phyloP scores from a whole-genome alignment of 2,113 vertebrate species.

The Corythoichthys haematopterus region DNA sequence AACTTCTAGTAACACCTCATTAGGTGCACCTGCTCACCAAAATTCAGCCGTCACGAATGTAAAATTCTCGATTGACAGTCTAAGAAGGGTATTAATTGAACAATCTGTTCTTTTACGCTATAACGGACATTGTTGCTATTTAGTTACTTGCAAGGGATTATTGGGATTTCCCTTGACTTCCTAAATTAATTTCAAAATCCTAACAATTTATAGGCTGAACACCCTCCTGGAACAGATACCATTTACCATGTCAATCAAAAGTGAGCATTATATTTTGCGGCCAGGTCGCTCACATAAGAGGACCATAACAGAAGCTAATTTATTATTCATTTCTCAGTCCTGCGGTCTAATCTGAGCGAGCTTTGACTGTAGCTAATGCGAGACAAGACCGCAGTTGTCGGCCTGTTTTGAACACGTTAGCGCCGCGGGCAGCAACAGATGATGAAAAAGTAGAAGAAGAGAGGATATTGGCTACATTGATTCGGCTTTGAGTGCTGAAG shows the following conservation, averaged over 20 bases:
- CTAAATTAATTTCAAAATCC: background rate
- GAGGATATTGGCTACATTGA: conserved; percentile 24
- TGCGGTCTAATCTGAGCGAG: conserved; percentile 30
- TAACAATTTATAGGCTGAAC: background rate
- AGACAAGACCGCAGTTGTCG: conserved; percentile 41
- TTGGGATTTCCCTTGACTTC: background rate
- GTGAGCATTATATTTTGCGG: background rate
- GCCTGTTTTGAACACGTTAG: conserved; percentile 34
- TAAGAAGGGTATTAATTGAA: background rate
- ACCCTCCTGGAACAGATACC: background rate
- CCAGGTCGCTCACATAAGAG: background rate
- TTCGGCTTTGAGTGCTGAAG: conserved; percentile 33
- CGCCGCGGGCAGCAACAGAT: conserved; percentile 17
- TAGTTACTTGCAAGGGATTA: background rate
- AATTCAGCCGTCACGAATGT: background rate
- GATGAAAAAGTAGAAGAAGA: conserved; percentile 5
- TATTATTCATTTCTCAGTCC: conserved; percentile 20
- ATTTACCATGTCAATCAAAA: background rate
- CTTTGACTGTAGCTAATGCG: conserved; percentile 44
- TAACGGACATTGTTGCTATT: background rate
- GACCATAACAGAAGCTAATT: background rate
- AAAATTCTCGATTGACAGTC: background rate
- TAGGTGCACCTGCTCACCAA: background rate
- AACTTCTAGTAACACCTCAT: background rate
- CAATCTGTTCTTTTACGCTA: background rate